Conservation (phyloP, 2,888 invertebrate genomes). For the Nephrotoma appendiculata region DNA sequence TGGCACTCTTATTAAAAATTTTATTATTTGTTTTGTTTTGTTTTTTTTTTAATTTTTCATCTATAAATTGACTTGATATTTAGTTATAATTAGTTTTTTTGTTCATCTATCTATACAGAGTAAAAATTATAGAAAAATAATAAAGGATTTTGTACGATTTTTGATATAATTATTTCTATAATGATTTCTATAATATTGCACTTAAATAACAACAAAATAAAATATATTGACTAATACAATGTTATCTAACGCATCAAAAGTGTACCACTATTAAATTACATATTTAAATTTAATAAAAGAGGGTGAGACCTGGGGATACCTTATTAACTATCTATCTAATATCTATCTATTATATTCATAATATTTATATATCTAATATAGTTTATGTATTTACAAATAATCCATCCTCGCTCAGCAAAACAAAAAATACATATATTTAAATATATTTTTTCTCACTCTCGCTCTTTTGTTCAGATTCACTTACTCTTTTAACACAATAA, state of each 20-base stretch:
- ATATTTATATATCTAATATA: not conserved
- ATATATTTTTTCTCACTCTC: not conserved
- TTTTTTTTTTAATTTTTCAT: not conserved
- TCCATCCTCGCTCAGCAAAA: not conserved
- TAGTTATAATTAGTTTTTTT: not conserved
- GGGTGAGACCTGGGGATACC: not conserved
- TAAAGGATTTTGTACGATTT: not conserved
- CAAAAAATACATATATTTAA: not conserved
- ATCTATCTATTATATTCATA: not conserved
- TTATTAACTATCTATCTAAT: not conserved
- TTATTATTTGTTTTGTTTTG: not conserved
- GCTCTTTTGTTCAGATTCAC: not conserved
- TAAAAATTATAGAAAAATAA: not conserved
- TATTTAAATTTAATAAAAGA: not conserved
- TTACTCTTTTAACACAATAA: conserved; percentile 15
- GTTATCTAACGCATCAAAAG: not conserved
- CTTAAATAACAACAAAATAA: not conserved
- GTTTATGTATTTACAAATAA: not conserved
- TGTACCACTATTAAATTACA: not conserved
- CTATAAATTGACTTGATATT: not conserved
- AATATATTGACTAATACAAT: not conserved
- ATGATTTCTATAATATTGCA: not conserved
- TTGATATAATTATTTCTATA: not conserved
- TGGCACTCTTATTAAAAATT: not conserved
- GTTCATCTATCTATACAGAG: not conserved